Percentiles rank a stretch among this genome's conserved stretches.
Evolutionary conservation across 2,113 vertebrate genomes (phyloP).

Genomic region (Jaculus jaculus): DNA sequence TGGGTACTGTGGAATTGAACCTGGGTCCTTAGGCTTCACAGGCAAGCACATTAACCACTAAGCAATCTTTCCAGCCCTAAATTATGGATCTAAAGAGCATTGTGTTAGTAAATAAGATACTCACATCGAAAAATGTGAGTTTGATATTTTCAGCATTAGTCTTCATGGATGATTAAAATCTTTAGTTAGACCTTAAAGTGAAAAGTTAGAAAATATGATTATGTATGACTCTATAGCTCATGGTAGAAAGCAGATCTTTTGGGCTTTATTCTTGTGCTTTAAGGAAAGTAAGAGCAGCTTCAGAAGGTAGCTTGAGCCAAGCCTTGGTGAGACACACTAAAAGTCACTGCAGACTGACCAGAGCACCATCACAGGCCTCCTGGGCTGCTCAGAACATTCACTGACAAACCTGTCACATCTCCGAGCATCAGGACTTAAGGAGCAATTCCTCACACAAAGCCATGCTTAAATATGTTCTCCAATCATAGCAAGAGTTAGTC

Average conservation of each 20-base stretch:
- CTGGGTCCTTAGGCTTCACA: too few species aligned
- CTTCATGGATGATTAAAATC: not conserved
- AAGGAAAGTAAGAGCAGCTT: not conserved
- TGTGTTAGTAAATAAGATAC: not conserved
- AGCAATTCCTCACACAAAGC: not conserved
- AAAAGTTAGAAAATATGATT: constrained; percentile 30
- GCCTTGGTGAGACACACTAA: not conserved
- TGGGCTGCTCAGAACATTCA: not conserved
- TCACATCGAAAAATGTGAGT: not conserved
- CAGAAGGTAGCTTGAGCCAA: not conserved
- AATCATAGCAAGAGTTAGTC: not conserved
- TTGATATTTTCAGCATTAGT: not conserved
- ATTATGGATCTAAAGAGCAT: not conserved
- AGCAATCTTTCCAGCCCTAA: not conserved
- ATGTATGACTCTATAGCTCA: not conserved
- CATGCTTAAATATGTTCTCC: not conserved
- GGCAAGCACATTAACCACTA: too few species aligned
- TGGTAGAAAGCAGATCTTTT: not conserved
- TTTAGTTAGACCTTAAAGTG: not conserved
- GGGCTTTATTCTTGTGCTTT: not conserved
- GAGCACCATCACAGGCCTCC: not conserved
- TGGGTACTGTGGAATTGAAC: too few species aligned
- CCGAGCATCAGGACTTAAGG: not conserved
- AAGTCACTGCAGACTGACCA: not conserved
- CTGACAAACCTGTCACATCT: not conserved